Evolutionary conservation across 2,797 vertebrate species (phyloP).

Genomic region (Monodelphis domestica): DNA sequence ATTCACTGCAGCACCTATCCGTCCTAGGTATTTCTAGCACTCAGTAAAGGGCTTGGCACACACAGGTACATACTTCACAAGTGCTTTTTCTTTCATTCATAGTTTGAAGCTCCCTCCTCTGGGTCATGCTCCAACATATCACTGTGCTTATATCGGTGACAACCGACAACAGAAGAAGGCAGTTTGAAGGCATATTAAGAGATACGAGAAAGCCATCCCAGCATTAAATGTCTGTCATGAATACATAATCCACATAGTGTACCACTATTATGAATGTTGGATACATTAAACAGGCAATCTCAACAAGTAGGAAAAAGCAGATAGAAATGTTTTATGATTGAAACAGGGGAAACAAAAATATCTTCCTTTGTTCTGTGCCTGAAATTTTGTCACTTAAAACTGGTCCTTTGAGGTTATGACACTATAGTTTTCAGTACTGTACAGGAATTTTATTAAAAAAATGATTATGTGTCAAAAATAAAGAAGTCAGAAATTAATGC

Average conservation of each 20-base stretch:
- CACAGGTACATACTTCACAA: not conserved
- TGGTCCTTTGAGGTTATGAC: not conserved
- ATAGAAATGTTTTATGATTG: not conserved
- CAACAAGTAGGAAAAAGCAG: not conserved
- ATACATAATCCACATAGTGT: not conserved
- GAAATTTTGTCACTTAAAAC: not conserved
- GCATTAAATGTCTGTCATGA: not conserved
- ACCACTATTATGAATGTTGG: not conserved
- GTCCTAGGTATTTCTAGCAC: not conserved
- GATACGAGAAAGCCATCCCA: not conserved
- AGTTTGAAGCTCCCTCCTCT: not conserved
- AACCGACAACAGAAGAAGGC: not conserved
- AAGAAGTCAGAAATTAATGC: not conserved
- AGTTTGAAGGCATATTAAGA: not conserved
- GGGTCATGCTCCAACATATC: not conserved
- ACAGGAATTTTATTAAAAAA: not conserved
- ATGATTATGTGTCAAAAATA: not conserved
- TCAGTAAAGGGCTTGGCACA: not conserved
- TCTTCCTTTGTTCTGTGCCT: not conserved
- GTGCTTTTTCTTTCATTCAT: not conserved
- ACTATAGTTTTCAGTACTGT: not conserved
- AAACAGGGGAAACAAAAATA: not conserved
- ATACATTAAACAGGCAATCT: not conserved
- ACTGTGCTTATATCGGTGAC: not conserved
- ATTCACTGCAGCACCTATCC: too few species aligned